These are phyloP conservation scores for Mirounga angustirostris DNA, from an alignment of 2,113 vertebrate species.

Conservation along the genomic window DNA sequence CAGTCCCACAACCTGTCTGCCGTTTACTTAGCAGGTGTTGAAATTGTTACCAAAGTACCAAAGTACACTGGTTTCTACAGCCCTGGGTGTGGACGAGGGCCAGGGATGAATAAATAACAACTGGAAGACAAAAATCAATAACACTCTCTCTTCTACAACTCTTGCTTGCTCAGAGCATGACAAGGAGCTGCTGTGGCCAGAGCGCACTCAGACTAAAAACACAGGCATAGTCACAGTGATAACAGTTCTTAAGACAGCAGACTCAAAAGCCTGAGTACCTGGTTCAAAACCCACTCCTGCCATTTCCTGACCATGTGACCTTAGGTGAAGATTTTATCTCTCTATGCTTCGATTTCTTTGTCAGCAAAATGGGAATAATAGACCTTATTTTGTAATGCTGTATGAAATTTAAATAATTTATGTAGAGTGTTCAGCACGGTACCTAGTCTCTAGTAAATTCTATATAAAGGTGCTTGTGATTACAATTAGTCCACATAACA, in stretches of 20 bases:
- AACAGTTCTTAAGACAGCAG: background rate
- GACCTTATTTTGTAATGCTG: background rate
- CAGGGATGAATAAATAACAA: background rate
- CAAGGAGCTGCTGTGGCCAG: background rate
- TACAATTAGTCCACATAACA: background rate
- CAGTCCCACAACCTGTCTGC: background rate
- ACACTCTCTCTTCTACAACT: background rate
- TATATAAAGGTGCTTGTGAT: background rate
- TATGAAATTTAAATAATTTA: background rate
- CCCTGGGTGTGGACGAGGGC: background rate
- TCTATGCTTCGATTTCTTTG: background rate
- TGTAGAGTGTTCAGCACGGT: background rate
- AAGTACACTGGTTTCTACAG: background rate
- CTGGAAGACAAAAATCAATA: background rate
- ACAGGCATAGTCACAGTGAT: rapidly evolving
- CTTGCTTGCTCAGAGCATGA: background rate
- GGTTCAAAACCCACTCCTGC: background rate
- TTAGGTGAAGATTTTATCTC: background rate
- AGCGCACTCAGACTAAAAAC: background rate
- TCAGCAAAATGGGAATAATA: background rate
- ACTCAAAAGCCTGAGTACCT: background rate
- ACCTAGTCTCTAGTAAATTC: background rate
- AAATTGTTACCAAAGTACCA: background rate
- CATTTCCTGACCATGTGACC: background rate
- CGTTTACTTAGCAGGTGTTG: background rate